These are phyloP conservation scores for Petrophora chlorosata DNA, from an alignment of 2,888 invertebrate species.

Conservation along the genomic window DNA sequence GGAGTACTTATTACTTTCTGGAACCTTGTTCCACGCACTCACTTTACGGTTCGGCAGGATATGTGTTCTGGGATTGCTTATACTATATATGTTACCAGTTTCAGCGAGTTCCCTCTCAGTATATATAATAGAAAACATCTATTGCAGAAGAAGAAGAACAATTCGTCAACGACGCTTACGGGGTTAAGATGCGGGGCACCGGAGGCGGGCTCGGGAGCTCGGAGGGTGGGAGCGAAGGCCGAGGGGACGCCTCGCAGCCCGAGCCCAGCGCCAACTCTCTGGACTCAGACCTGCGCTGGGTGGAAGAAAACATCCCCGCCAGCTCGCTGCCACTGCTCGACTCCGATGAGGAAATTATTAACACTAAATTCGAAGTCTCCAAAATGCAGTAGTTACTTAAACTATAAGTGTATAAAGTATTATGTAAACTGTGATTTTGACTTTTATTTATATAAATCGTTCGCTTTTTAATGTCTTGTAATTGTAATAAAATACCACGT, in stretches of 20 bases:
- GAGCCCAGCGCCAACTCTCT: conserved; percentile 59
- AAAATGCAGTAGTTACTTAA: conserved; percentile 90
- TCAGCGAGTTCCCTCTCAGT: too few species aligned
- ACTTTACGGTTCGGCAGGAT: too few species aligned
- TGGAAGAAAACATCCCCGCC: conserved; percentile 96
- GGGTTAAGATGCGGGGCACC: conserved; percentile 88
- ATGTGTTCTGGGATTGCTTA: too few species aligned
- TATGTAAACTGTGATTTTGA: conserved; percentile 46
- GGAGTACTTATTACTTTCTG: too few species aligned
- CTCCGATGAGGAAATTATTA: conserved; percentile 92
- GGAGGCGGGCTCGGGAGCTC: conserved; percentile 58
- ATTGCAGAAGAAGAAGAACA: conserved; percentile 90
- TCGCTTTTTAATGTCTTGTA: conserved; percentile 32
- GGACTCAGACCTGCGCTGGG: conserved; percentile 88
- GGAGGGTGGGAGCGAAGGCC: conserved; percentile 36
- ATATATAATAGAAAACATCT: neutral
- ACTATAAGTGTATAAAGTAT: conserved; percentile 56
- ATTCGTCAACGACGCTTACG: conserved; percentile 93
- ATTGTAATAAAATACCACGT: conserved; percentile 26
- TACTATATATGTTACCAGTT: too few species aligned
- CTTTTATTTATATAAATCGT: conserved; percentile 39
- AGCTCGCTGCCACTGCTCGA: conserved; percentile 87
- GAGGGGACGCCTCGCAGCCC: conserved; percentile 43
- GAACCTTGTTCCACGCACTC: too few species aligned
- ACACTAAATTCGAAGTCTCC: conserved; percentile 93